Conservation (phyloP, 2,113 vertebrate genomes). For the Anhinga rufa region DNA sequence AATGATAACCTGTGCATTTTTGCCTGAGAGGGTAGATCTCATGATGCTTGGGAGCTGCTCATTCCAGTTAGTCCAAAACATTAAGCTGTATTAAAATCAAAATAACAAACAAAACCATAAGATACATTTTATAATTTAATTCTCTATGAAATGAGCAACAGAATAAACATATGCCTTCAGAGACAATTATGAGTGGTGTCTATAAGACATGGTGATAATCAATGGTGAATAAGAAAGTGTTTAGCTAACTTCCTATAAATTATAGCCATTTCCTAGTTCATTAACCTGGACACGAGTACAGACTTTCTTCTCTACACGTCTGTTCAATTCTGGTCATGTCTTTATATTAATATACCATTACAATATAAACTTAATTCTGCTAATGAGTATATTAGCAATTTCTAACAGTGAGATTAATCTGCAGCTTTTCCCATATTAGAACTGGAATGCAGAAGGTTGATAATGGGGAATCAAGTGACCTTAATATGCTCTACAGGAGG, state of each 20-base stretch:
- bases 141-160: not conserved
- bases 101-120: conserved; percentile 15
- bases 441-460: not conserved
- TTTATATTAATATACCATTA: not conserved
- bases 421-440: not conserved
- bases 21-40: conserved; percentile 88
- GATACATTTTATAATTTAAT: conserved; percentile 29
- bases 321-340: not conserved
- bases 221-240: not conserved
- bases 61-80: conserved; percentile 99
- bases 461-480: not conserved
- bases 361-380: not conserved
- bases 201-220: not conserved
- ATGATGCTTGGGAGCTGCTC: conserved; percentile 97
- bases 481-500: not conserved
- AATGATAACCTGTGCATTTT: conserved; percentile 88
- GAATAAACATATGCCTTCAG: not conserved
- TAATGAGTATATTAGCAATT: not conserved
- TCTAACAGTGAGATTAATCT: not conserved
- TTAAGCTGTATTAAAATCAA: conserved; percentile 80
- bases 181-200: not conserved
- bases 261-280: not conserved
- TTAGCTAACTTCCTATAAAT: not conserved
- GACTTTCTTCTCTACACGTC: not conserved
- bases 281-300: not conserved